Base-by-base conservation (phyloP, 1,140 invertebrate species). In the Plectus sambesii region DNA sequence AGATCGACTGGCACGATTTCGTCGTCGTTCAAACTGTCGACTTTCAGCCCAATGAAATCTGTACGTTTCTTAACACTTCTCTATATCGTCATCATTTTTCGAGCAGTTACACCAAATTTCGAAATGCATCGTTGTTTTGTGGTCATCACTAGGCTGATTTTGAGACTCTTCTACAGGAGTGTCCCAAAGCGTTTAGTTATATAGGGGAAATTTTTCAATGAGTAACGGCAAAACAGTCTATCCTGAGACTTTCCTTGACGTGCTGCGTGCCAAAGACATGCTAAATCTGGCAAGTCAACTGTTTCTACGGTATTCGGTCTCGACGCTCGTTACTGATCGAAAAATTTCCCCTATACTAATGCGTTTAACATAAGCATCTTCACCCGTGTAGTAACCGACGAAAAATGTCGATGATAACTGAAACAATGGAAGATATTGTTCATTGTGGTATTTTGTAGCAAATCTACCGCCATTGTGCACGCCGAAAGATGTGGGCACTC, bases 1-100 rank as follows among this genome's bases (percentile, higher is more conserved):
- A 90, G 63, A 96, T 99, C 57, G 94, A 99, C 70, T 99, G 94
- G 94, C 94, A 99, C 69, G 92, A 98, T 73, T 99, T 99, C 75
- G 92, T 98, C 1, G 90, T 99, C 0, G 94, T 99, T 0, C 93
- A 99, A 72, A 98, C 92, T 0, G 92, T 99, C 0, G 94, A 99
- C 71, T 99, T 97, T 71, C 87, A 96, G 58, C 84, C 86, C 0
- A 87, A 87, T 63, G 93, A 99, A 73, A 81, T 83, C 8, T 89
- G 90, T 22, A 85, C 85, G 48, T 53, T 43, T 41, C 29, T 33
- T 38, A 46, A 6, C 22, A 2, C 4, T 35, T 17, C 15, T 19
- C 17, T 45, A 35, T 5, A 33, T 26, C 17, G 8, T 6, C 23
- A 42, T 9, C 9, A 37, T 5, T 2, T n/a, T 42, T 5, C n/a